Base-by-base conservation (phyloP, 2,888 invertebrate species). In the Cheilosia scutellata region DNA sequence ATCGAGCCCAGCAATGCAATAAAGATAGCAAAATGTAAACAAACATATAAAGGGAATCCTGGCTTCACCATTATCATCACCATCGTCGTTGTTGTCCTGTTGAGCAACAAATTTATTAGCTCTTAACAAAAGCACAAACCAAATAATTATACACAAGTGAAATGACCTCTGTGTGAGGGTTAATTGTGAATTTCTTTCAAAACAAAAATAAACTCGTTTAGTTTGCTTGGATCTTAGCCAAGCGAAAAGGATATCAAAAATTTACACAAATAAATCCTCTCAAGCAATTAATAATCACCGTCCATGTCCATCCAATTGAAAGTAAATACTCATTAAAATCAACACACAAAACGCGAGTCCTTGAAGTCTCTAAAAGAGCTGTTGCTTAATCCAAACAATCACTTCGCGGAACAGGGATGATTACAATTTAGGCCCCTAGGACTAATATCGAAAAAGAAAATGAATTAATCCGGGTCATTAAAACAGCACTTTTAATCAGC, bases 381-480 rank as follows among this genome's bases (percentile, higher is more conserved):
- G 71, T 44, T 77, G 76, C 71, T 70, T 31, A 33, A 60, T 63
- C 29, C 55, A 55, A 62, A 33, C 37, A 60, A 63, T 53, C 42
- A 31, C 27, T 65, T 49, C 65, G n/a, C 13, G 33, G 49, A 75
- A 33, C 42, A 9, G 9, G 70, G 44, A 37, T 75, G 68, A 75
- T 80, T 57, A 68, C 47, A 68, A 80, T 55, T 44, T 55, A 68
- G 47, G 40, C 60, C 51, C 42, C 5, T 29, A 53, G 66, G 13
- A 58, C 11, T 11, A n/a, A n/a, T 4, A 25, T 1, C 13, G 42
- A 42, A 62, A 58, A 62, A 62, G 58, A 70, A 51, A 55, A 70
- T 51, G 47, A 76, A 76, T 76, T 82, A 82, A 72, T 82, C 47
- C 65, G 58, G 76, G 65, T 82, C 82, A 82, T 82, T 82, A 71